Evolutionary conservation across 2,113 vertebrate genomes (phyloP), one percentile per base, ranked within the genome.

Genomic region (Xiphophorus maculatus): DNA sequence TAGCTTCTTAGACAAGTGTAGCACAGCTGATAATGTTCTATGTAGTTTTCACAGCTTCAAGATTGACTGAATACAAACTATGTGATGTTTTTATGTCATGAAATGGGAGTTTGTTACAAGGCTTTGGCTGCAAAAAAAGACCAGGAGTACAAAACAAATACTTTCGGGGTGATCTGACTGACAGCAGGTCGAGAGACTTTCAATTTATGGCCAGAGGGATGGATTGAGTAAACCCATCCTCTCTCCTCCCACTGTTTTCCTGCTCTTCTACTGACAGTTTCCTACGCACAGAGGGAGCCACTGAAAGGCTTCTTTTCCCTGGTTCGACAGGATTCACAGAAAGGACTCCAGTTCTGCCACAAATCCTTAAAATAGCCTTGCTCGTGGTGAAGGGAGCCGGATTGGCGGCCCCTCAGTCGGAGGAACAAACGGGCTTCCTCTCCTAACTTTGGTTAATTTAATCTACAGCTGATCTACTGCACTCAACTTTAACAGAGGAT

Each of bases 241-340:
- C 22, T 33, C 54, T 27, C 33, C 69, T 27, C n/a, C 65, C 17
- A n/a, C 65, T 10, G 37, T 67, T 27, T 67, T 42, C 65, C 35
- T 66, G 65, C 35, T 66, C 35, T 66, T n/a, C 65, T 37, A 27
- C 54, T 71, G 69, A 61, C 69, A 71, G 69, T 37, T 29, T 61
- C 54, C 54, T 71, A 27, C 32, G 8, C 54, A 71, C 32, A 28
- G 69, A 28, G 54, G 69, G n/a, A 71, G 54, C 54, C 25, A n/a
- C 69, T 71, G 32, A 71, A 58, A 54, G 28, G 54, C n/a, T 37
- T 37, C 51, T 29, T 28, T 33, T 71, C 69, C 54, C 15, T n/a
- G 33, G 22, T 58, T 60, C 61, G 54, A 60, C 69, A 69, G 67
- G 67, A 69, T 69, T 22, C 15, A 6, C 29, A 69, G 67, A 54